Percentiles rank a stretch among this genome's conserved stretches.
Evolutionary conservation across 2,888 invertebrate genomes (phyloP).

Genomic region (Sycophila texana): DNA sequence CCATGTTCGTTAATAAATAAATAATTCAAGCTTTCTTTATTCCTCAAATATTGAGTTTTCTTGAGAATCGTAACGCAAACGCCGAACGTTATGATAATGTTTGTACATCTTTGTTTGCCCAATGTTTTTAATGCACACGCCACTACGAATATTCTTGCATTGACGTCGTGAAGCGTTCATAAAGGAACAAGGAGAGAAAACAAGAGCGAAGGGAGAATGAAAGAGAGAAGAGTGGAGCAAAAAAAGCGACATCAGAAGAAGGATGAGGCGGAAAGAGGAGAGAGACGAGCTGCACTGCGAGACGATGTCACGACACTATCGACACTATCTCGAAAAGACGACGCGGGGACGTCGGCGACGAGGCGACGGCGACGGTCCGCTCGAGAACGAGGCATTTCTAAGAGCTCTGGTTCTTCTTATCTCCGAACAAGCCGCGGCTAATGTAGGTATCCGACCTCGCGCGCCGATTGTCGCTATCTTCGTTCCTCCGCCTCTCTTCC

Average conservation of each 20-base stretch:
- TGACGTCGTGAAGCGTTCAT: too few relatives aligned
- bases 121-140: too few relatives aligned
- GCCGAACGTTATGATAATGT: too few relatives aligned
- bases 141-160: too few relatives aligned
- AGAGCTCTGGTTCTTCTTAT: constrained; percentile 65
- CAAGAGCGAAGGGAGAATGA: neutral
- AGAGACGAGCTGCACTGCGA: constrained; percentile 55
- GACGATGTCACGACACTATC: constrained; percentile 67
- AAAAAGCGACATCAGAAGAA: constrained; percentile 16
- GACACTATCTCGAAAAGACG: constrained; percentile 65
- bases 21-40: too few relatives aligned
- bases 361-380: constrained; percentile 1
- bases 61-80: too few relatives aligned
- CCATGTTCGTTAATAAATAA: too few relatives aligned
- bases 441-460: constrained; percentile 67
- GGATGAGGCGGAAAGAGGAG: constrained; percentile 44
- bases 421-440: constrained; percentile 69
- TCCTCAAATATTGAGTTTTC: too few relatives aligned
- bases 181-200: neutral
- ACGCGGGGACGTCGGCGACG: constrained; percentile 41
- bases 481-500: constrained; percentile 13
- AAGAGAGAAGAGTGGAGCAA: constrained; percentile 3
- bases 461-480: constrained; percentile 42
- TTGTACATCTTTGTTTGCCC: too few relatives aligned
- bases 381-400: constrained; percentile 65